phyloP scores from a whole-genome alignment of 2,113 vertebrate species.

The Hystrix brachyura region DNA sequence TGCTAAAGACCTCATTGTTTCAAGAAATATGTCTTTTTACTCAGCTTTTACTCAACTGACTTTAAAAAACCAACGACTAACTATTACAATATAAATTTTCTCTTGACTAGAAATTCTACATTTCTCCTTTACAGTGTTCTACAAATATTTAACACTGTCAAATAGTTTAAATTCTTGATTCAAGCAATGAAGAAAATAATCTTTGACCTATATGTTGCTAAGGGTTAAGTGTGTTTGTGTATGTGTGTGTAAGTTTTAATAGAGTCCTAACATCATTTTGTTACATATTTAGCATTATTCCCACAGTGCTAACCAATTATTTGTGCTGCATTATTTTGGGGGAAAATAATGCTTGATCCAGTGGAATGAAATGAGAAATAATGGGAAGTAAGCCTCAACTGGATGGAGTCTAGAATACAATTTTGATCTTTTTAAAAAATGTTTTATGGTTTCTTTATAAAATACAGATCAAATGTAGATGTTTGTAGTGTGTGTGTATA shows the following conservation, averaged over 20 bases:
- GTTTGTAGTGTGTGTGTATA: neutral
- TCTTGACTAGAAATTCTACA: neutral
- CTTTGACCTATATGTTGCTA: neutral
- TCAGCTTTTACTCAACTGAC: neutral
- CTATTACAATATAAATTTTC: constrained; percentile 5
- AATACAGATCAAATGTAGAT: neutral
- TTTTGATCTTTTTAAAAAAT: neutral
- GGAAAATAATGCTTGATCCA: neutral
- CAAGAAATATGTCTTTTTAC: constrained; percentile 28
- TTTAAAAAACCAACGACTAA: constrained; percentile 14
- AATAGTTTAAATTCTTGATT: constrained; percentile 57
- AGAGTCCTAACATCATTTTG: neutral
- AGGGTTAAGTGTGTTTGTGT: neutral
- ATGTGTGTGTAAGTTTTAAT: neutral
- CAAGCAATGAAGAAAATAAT: constrained; percentile 22
- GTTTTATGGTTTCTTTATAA: constrained; percentile 36
- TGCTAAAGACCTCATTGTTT: constrained; percentile 40
- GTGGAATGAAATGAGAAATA: neutral
- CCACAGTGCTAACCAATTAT: neutral
- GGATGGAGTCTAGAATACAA: constrained; percentile 12
- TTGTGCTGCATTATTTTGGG: neutral
- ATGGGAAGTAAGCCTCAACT: neutral
- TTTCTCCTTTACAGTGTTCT: neutral
- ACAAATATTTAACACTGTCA: neutral
- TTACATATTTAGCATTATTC: neutral